These are phyloP conservation scores for Acestrorhynchus altus DNA, from an alignment of 2,797 vertebrate genomes.

Conservation along the genomic window DNA sequence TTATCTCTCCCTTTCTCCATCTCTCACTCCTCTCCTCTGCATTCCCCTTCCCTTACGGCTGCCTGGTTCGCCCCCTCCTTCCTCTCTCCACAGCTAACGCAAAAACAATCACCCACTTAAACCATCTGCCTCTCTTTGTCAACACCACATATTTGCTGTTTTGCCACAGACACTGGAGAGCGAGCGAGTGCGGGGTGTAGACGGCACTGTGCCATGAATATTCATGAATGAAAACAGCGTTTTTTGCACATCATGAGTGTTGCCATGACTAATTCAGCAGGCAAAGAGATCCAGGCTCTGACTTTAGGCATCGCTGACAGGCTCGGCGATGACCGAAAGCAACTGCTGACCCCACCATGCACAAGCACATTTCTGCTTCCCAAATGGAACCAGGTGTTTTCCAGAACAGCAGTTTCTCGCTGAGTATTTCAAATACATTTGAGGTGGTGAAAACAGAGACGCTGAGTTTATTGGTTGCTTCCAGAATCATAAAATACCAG, in stretches of 20 bases:
- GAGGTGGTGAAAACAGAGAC: neutral
- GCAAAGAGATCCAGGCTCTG: conserved; percentile 8
- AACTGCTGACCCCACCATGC: neutral
- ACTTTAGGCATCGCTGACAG: neutral
- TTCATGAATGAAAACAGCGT: conserved; percentile 77
- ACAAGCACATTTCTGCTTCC: neutral
- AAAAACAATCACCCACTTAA: conserved; percentile 53
- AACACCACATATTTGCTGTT: conserved; percentile 63
- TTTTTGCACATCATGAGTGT: conserved; percentile 76
- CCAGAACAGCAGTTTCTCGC: neutral
- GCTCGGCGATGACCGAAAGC: neutral
- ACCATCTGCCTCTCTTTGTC: conserved; percentile 59
- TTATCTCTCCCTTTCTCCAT: neutral
- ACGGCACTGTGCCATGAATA: conserved; percentile 75
- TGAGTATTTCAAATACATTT: neutral
- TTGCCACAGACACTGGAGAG: conserved; percentile 67
- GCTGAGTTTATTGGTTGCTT: neutral
- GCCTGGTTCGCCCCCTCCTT: neutral
- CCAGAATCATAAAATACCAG: neutral
- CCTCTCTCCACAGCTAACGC: conserved; percentile 46
- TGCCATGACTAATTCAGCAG: conserved; percentile 73
- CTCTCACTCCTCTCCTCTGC: neutral
- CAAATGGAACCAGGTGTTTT: neutral
- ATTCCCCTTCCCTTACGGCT: neutral
- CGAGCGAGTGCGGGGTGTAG: conserved; percentile 63